phyloP scores from a whole-genome alignment of 2,888 invertebrate species.

The Thereva nobilitata region DNA sequence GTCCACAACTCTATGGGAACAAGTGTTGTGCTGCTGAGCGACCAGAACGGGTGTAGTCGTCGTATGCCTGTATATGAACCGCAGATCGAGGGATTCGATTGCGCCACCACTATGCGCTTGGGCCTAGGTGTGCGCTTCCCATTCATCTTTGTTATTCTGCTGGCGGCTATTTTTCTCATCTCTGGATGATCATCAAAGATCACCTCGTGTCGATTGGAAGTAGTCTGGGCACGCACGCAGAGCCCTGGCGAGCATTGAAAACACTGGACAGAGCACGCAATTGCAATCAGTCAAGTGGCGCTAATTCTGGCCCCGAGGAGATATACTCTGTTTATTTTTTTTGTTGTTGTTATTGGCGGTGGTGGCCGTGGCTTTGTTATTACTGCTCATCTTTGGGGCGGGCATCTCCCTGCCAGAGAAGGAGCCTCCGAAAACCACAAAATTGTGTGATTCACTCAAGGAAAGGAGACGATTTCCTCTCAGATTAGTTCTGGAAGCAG shows the following conservation, averaged over 20 bases:
- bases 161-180: conserved; percentile 22
- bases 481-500: too few species aligned
- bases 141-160: conserved; percentile 16
- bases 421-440: too few species aligned
- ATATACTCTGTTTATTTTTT: conserved; percentile 16
- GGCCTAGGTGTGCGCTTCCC: conserved; percentile 1
- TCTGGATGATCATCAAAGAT: conserved; percentile 27
- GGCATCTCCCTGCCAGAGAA: too few species aligned
- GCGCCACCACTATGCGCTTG: not conserved
- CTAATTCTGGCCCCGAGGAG: conserved; percentile 32
- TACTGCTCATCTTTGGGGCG: too few species aligned
- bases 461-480: too few species aligned
- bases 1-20: not conserved
- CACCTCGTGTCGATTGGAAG: conserved; percentile 29
- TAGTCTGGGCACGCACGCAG: conserved; percentile 19
- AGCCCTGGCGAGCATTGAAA: conserved; percentile 12
- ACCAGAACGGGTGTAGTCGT: not conserved
- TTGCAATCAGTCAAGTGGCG: conserved; percentile 38
- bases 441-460: too few species aligned
- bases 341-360: too few species aligned
- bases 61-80: conserved; percentile 4
- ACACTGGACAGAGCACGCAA: conserved; percentile 24
- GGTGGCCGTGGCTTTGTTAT: too few species aligned
- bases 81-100: conserved; percentile 17
- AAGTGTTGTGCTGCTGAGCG: too few species aligned